Evolutionary conservation across 2,113 vertebrate species (phyloP), one percentile per base, ranked within the genome.

Genomic region (Eurypyga helias): DNA sequence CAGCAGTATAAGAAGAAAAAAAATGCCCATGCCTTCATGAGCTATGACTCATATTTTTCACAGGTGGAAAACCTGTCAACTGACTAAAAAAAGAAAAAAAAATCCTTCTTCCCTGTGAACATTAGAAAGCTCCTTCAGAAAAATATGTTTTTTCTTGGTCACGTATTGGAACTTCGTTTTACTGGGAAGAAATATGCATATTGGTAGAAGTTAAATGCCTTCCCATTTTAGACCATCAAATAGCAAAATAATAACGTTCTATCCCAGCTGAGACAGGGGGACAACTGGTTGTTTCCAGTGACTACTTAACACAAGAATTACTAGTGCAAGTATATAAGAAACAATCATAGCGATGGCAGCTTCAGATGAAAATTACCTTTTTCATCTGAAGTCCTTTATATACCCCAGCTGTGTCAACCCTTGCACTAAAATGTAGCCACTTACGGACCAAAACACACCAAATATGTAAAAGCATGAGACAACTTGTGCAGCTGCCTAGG

Each of bases 1-100:
- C 43, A 81, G 80, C 54, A 86, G 64, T 83, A 2, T 65, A 54
- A 54, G 78, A 69, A n/a, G 33, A 49, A 64, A 79, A 69, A 93
- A 93, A 81, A 66, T 41, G 29, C 19, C 95, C 25, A 34, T 71
- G 60, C 26, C 20, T 89, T 60, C 61, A 43, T 71, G 89, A 95
- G 69, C 52, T 87, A 25, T 96, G 87, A 97, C 20, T 91, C 77
- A 21, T 69, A 72, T 60, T 95, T 90, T 91, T 96, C 87, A 94
- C 77, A 94, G 87, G 89, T 97, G 69, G 38, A 92, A 97, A 96
- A 91, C 26, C 64, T 83, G 65, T 67, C 60, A 83, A 62, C 49
- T 89, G 34, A 62, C 64, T 81, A 31, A 61, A 92, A 87, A 49
- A 16, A 9, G 5, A 3, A 26, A 5, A 46, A 72, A 21, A 38